Evolutionary conservation across 2,888 invertebrate species (phyloP).

Genomic region (Carcina quercana): DNA sequence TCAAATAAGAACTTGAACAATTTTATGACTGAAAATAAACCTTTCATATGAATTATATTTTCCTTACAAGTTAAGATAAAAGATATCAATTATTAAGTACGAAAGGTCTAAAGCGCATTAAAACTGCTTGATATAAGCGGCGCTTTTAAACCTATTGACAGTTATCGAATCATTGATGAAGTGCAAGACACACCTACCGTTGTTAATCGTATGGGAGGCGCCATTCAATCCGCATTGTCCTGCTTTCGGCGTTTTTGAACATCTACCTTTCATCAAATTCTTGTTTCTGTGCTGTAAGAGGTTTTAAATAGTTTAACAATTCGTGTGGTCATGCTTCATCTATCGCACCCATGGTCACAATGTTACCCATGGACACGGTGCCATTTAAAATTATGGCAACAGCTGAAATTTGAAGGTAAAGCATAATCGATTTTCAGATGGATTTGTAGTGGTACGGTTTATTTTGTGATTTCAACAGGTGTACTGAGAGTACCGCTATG

Average conservation of each 20-base stretch:
- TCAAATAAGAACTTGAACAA: too few species aligned
- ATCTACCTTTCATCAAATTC: too few species aligned
- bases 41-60: too few species aligned
- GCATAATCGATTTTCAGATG: not conserved
- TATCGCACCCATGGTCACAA: slow-evolving; percentile 50
- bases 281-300: slow-evolving; percentile 43
- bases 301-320: slow-evolving; percentile 50
- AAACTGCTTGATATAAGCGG: too few species aligned
- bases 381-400: slow-evolving; percentile 30
- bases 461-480: too few species aligned
- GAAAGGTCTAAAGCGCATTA: too few species aligned
- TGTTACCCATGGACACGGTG: slow-evolving; percentile 34
- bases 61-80: too few species aligned
- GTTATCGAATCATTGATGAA: too few species aligned
- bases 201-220: slow-evolving; percentile 35
- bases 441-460: not conserved
- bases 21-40: too few species aligned
- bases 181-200: slow-evolving; percentile 58
- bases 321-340: slow-evolving; percentile 53
- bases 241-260: slow-evolving; percentile 34
- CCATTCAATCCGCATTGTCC: slow-evolving; percentile 36
- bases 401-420: not conserved
- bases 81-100: too few species aligned
- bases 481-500: too few species aligned
- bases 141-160: too few species aligned